A percentile compares a stretch with the other conserved stretches of the same genome.
phyloP scores from a whole-genome alignment of 2,888 invertebrate species.

The Dryomyza anilis region DNA sequence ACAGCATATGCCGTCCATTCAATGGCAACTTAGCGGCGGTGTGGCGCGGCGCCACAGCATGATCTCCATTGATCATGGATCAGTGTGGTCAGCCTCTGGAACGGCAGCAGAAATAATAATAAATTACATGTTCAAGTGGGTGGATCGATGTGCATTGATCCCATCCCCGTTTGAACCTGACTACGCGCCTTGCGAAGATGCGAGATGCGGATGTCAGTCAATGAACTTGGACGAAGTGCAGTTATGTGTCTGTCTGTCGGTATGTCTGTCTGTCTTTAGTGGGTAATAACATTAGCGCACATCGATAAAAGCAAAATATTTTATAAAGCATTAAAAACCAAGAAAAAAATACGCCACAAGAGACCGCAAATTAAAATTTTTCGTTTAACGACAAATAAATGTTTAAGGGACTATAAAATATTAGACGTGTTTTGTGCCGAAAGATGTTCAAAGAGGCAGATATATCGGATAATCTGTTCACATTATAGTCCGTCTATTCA shows the following conservation, averaged over 20 bases:
- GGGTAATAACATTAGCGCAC: background rate
- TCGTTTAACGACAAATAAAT: background rate
- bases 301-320: no score
- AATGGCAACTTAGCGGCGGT: background rate
- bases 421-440: no score
- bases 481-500: no score
- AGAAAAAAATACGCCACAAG: no score
- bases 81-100: background rate
- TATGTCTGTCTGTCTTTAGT: background rate
- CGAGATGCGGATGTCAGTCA: background rate
- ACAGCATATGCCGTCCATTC: background rate
- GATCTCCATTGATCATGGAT: conserved; percentile 8
- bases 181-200: background rate
- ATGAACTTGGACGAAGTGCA: background rate
- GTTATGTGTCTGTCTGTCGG: background rate
- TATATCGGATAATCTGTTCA: no score
- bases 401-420: background rate
- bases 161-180: conserved; percentile 3
- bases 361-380: no score
- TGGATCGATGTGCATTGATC: background rate
- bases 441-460: no score
- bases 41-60: conserved; percentile 2
- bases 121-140: conserved; percentile 17
- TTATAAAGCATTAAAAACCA: no score
- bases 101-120: conserved; percentile 1